Percentiles rank a stretch among this genome's conserved stretches.
These are phyloP conservation scores for Coleophora deauratella DNA, from an alignment of 2,888 invertebrate genomes.

Conservation along the genomic window DNA sequence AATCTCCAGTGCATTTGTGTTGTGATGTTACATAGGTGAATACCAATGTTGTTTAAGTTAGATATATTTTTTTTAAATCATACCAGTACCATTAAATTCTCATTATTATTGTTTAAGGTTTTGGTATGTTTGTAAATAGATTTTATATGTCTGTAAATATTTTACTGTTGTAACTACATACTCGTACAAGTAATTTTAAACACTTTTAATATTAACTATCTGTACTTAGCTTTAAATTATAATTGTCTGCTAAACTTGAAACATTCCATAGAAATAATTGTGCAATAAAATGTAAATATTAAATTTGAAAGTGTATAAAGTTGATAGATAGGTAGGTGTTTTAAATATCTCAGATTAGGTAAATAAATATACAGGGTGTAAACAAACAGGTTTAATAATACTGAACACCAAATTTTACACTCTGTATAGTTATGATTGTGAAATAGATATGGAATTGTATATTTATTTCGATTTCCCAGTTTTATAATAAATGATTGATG, in stretches of 20 bases:
- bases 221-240: too few species aligned
- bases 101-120: slow-evolving; percentile 16
- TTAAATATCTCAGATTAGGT: too few species aligned
- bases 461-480: too few species aligned
- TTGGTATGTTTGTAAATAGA: slow-evolving; percentile 8
- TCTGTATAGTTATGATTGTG: too few species aligned
- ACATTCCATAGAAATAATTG: slow-evolving; percentile 69
- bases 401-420: too few species aligned
- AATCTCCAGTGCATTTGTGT: slow-evolving; percentile 61
- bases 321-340: slow-evolving; percentile 3
- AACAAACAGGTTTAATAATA: too few species aligned
- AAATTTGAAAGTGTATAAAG: slow-evolving; percentile 30
- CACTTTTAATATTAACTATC: too few species aligned
- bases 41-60: slow-evolving; percentile 40
- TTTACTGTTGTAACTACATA: neutral
- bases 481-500: too few species aligned
- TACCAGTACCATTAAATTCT: slow-evolving; percentile 47
- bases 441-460: too few species aligned
- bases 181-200: too few species aligned
- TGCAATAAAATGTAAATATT: slow-evolving; percentile 49
- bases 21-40: slow-evolving; percentile 20
- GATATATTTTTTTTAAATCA: slow-evolving; percentile 20
- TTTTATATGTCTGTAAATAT: slow-evolving; percentile 7
- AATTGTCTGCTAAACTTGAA: slow-evolving; percentile 28
- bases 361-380: too few species aligned